Evolutionary conservation across 2,888 invertebrate genomes (phyloP), one percentile per base, ranked within the genome.

Genomic region (Coenonympha glycerion): DNA sequence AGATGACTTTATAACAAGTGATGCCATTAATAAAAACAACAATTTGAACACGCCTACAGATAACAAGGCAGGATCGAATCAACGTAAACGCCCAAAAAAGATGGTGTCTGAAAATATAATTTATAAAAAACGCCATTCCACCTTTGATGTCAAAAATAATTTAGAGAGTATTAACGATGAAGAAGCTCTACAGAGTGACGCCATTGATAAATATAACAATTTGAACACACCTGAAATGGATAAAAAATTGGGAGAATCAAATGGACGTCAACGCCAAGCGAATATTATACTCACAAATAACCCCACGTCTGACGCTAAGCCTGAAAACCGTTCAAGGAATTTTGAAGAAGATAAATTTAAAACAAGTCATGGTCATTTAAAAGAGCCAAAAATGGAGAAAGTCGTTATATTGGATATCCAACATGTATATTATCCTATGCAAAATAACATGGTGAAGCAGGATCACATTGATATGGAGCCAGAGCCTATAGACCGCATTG

Each of bases 1-100:
- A 15, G 48, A 55, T 16, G 34, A 15, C 13, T 15, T 5, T 6
- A 28, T 16, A 4, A n/a, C 18, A 37, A 34, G n/a, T 8, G 28
- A 41, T 24, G 15, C 1, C 1, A 11, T 15, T 21, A 21, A 9
- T 28, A 19, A 28, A 8, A 18, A 18, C 18, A 4, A 18, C 9
- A n/a, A n/a, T n/a, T n/a, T n/a, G n/a, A n/a, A n/a, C n/a, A n/a
- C n/a, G n/a, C n/a, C n/a, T n/a, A n/a, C n/a, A n/a, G n/a, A 66
- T 49, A 48, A n/a, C n/a, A 84, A 87, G 53, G 88, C 90, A 1
- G 91, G 90, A 65, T 89, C 87, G 79, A 67, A 76, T 56, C 91
- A 90, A 64, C 91, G 91, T 62, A 76, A 89, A 45, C 64, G 61
- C 0, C 70, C 72, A 40, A 65, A 78, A 53, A 86, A 86, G 52